These are phyloP conservation scores for Perizoma affinitatum DNA, from an alignment of 2,888 invertebrate genomes.

Conservation along the genomic window DNA sequence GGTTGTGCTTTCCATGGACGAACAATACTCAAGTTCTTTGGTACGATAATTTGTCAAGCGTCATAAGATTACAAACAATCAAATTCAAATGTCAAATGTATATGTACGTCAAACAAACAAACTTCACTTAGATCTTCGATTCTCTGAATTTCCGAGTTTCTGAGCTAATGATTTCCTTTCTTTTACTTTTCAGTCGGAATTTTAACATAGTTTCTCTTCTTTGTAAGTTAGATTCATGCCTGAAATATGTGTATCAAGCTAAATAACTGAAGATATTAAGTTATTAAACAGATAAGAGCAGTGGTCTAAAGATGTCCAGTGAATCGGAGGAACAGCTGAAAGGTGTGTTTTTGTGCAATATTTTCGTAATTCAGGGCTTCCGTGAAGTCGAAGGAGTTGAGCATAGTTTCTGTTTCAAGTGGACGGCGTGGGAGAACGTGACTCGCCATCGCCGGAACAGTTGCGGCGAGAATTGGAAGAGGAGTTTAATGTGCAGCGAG, in stretches of 20 bases:
- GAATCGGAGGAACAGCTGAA: conserved; percentile 59
- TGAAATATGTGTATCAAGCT: conserved; percentile 40
- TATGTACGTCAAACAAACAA: background rate
- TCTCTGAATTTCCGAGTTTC: background rate
- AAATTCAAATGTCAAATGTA: background rate
- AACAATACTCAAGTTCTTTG: too few species aligned
- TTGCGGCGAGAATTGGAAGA: conserved; percentile 86
- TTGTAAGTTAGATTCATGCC: conserved; percentile 8
- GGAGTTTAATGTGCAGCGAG: conserved; percentile 95
- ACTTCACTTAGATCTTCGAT: conserved; percentile 2
- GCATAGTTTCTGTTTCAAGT: conserved; percentile 78
- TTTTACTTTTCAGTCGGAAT: conserved; percentile 12
- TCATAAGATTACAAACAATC: too few species aligned
- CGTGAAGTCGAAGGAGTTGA: conserved; percentile 64
- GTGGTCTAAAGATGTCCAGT: conserved; percentile 57
- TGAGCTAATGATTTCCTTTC: conserved; percentile 2
- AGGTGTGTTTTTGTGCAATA: conserved; percentile 66
- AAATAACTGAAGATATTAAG: conserved; percentile 22
- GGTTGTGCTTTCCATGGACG: too few species aligned
- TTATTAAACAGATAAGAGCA: conserved; percentile 15
- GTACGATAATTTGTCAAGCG: too few species aligned
- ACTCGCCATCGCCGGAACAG: conserved; percentile 55
- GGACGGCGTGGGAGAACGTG: conserved; percentile 55
- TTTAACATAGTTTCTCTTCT: conserved; percentile 14
- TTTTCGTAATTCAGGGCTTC: conserved; percentile 47